Base-by-base conservation (phyloP, 2,888 invertebrate genomes). In the Napeogenes sylphis region DNA sequence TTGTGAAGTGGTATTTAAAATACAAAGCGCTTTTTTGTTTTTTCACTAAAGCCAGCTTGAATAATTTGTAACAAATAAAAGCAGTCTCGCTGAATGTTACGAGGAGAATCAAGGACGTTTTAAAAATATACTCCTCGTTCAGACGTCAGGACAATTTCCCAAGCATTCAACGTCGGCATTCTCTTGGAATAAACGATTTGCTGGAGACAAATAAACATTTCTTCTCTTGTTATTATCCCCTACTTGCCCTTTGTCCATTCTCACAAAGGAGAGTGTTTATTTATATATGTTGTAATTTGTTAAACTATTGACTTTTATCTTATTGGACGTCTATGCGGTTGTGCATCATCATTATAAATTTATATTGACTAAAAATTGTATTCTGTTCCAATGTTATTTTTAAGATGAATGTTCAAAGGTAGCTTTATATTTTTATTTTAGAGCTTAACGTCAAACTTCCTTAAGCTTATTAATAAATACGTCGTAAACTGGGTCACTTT, bases 91-190 rank as follows among this genome's bases (percentile, higher is more conserved):
- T 72, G 72, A 75, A 75, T 75, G 73, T 75, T 73, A 75, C 71
- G 73, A 75, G 73, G 67, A 59, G 72, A 75, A 79, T 77, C 75
- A 76, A 73, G 71, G 73, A 72, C 73, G 71, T 72, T 70, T 75
- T 74, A 71, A 72, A 73, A 74, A 72, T 72, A 72, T 70, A 73
- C 71, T 68, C 64, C 66, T 71, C 71, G 71, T 72, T 74, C 74
- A 76, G 80, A 75, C 73, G 73, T 72, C 73, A 70, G 71, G 70
- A 73, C 74, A 74, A 76, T 76, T 78, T 79, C 61, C 71, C 71
- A 71, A 72, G 76, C 73, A 73, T 76, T 77, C 75, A 75, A 65
- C 71, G 76, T 73, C 71, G 72, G 71, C 71, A 72, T 78, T 79
- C 73, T 72, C 73, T 70, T 65, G 71, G 72, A 74, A 77, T 76